Percentiles rank a stretch among this genome's conserved stretches.
phyloP scores from a whole-genome alignment of 2,797 vertebrate genomes.

The Falco novaeseelandiae region DNA sequence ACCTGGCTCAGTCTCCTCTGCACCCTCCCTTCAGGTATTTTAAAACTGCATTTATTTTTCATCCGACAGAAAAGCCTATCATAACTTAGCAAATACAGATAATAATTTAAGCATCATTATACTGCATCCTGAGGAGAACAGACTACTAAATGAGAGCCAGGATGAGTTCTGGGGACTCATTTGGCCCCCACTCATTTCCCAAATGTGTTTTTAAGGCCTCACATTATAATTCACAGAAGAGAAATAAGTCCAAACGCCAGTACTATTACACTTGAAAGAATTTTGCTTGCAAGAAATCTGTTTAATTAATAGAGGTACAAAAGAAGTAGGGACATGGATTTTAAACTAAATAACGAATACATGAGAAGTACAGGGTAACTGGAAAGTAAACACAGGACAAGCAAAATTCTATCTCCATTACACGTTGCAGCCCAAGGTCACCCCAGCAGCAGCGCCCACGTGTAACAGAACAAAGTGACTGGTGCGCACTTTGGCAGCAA shows the following conservation, averaged over 20 bases:
- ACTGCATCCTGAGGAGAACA: background rate
- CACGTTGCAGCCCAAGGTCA: slow-evolving; percentile 2
- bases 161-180: slow-evolving; percentile 9
- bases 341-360: slow-evolving; percentile 31
- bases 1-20: background rate
- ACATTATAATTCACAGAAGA: background rate
- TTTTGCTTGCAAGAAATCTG: background rate
- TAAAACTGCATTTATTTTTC: background rate
- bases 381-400: background rate
- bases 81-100: background rate
- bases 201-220: slow-evolving; percentile 15
- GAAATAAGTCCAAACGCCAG: background rate
- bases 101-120: slow-evolving; percentile 1
- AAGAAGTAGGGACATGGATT: background rate
- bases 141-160: background rate
- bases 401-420: background rate
- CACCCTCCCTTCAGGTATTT: background rate
- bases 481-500: background rate
- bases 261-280: background rate
- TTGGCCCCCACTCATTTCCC: background rate
- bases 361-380: background rate
- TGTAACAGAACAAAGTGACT: background rate
- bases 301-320: background rate
- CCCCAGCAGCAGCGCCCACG: background rate
- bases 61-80: background rate